Base-by-base conservation (phyloP, 2,113 vertebrate genomes). In the Pterocles burchelli region DNA sequence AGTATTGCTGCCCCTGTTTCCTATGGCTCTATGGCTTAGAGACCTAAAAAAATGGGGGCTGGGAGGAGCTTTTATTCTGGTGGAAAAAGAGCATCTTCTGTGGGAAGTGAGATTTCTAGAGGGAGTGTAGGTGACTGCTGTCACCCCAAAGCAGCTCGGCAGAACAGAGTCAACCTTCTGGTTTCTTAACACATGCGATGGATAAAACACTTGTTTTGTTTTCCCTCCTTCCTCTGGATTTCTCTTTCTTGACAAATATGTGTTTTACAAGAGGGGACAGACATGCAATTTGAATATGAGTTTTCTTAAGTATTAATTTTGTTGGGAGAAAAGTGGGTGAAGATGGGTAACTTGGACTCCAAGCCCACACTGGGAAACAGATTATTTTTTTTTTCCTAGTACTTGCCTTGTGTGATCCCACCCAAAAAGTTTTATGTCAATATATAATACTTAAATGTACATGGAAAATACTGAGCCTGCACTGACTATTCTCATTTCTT, bases 251-350 rank as follows among this genome's bases (percentile, higher is more conserved):
- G n/a, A 66, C 75, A 41, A 76, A n/a, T 46, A 15, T 2, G 0
- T 77, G 24, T 74, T 86, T 85, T 49, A 31, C 2, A 7, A 13
- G 70, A 58, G 75, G 36, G 57, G 19, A 10, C 1, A 3, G 66
- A 33, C 5, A 0, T 0, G 1, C 45, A 20, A 34, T 16, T 63
- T 33, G 58, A 75, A 11, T 34, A 11, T 2, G 5, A 38, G 7
- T 67, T 90, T 68, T 48, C 54, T 61, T 66, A n/a, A 14, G 21
- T 29, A 6, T 49, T 78, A 2, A 1, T 73, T 93, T 61, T 85
- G 14, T 26, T 54, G 19, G 9, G 36, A 51, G 31, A 63, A 67
- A 48, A 38, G 21, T 14, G 49, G 21, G 22, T 75, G 36, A 74
- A 54, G 28, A 13, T 48, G 1, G 45, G 1, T 38, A 67, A 57